Percentiles rank a stretch among this genome's conserved stretches.
Conservation (phyloP, 2,797 vertebrate genomes). For the Sardinella longiceps region DNA sequence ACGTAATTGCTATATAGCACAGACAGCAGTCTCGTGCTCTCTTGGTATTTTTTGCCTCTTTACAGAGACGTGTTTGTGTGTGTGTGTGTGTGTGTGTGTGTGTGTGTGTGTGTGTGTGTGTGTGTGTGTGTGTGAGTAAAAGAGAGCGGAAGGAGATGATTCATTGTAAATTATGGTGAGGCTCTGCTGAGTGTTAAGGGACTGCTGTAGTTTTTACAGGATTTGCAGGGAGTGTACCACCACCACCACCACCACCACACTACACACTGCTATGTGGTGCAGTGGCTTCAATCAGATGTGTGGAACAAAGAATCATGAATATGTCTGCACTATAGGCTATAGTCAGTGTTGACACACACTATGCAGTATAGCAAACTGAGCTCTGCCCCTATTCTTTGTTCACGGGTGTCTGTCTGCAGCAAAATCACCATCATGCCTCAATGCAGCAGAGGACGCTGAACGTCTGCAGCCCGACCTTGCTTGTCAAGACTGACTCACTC, state of each 20-base stretch:
- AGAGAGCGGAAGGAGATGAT: neutral
- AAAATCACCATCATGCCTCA: neutral
- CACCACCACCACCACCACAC: neutral
- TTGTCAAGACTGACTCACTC: neutral
- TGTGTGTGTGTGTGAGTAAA: neutral
- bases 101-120: neutral
- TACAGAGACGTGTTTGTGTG: neutral
- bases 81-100: too few relatives aligned
- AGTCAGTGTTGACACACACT: neutral
- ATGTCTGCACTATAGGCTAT: neutral
- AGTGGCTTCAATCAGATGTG: constrained; percentile 2
- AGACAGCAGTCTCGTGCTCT: neutral
- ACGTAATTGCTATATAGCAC: constrained; percentile 1
- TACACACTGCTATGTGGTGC: neutral
- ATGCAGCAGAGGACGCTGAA: neutral
- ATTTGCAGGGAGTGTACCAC: constrained; percentile 1
- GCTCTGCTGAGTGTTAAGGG: neutral
- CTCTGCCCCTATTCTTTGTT: constrained; percentile 10
- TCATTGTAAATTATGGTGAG: neutral
- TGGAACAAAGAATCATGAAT: constrained; percentile 10
- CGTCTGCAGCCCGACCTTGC: neutral
- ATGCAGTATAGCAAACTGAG: neutral
- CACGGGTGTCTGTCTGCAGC: neutral
- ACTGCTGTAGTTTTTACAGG: neutral
- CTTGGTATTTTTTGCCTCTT: neutral